phyloP scores from a whole-genome alignment of 37 sponge, comb jelly and placozoan species.

The Eunapius fragilis region DNA sequence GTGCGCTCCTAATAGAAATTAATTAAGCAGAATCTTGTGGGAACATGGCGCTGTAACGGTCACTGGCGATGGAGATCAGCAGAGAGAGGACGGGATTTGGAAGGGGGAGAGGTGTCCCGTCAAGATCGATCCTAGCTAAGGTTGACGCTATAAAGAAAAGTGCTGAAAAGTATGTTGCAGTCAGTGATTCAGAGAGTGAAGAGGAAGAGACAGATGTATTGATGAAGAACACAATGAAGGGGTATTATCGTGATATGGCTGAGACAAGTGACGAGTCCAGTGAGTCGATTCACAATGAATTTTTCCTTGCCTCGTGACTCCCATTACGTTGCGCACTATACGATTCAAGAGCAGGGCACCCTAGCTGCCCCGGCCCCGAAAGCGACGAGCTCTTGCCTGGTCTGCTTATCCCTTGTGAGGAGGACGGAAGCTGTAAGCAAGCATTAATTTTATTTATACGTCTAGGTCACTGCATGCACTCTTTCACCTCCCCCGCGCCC shows the following conservation, averaged over 20 bases:
- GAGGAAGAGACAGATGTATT: slow-evolving; percentile 18
- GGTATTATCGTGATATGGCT: neutral
- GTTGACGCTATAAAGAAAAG: slow-evolving; percentile 29
- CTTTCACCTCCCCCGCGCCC: neutral
- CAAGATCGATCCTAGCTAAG: neutral
- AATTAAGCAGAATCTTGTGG: neutral
- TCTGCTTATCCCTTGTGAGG: slow-evolving; percentile 38
- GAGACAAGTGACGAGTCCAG: too few relatives aligned
- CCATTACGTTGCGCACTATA: neutral
- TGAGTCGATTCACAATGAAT: neutral
- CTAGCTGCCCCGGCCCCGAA: neutral
- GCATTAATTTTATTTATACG: neutral
- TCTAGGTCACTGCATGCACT: too few relatives aligned
- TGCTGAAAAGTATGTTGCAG: neutral
- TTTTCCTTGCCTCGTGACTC: neutral
- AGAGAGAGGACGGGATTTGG: neutral
- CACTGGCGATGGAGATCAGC: neutral
- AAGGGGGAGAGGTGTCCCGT: slow-evolving; percentile 2
- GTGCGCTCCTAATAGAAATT: neutral
- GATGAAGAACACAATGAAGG: slow-evolving; percentile 11
- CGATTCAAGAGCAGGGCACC: neutral
- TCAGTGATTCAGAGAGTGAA: slow-evolving; percentile 10
- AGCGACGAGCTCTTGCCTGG: slow-evolving; percentile 23
- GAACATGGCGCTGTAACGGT: neutral
- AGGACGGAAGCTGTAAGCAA: slow-evolving; percentile 34